Base-by-base conservation (phyloP, 2,888 invertebrate species). In the Cepaea hortensis region DNA sequence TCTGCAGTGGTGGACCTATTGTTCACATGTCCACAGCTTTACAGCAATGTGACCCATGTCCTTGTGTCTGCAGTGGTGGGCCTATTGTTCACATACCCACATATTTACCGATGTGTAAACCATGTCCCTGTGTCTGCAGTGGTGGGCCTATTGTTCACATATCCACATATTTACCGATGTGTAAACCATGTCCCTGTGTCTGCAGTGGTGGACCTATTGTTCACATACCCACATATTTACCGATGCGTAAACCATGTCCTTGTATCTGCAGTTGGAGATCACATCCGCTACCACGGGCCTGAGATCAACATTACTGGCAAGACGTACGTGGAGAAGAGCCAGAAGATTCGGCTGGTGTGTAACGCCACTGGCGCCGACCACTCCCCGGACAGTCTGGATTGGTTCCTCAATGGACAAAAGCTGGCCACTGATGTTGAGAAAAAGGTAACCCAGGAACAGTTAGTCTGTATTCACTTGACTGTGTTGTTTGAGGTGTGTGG, bases 331-430 rank as follows among this genome's bases (percentile, higher is more conserved):
- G 91, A 91, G 76, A 91, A 91, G 68, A 91, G 90, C 11, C 90
- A 90, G 48, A 88, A 85, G 6, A 88, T 92, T 46, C 85, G 87
- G 7, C 86, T 92, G 79, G 89, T 87, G 15, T 92, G 92, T 88
- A 92, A 92, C 79, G 92, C 92, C n/a, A 92, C 92, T 0, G 91
- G 91, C 11, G 90, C 89, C n/a, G 90, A 88, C 18, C 89, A 89
- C 13, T 90, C 91, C 2, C 91, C 91, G 0, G 88, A 91, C 80
- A 91, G 91, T 68, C 87, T 92, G 82, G 91, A 92, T 86, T 92
- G 92, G 92, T 90, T 92, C 80, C 90, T 91, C 72, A 90, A 91
- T 75, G 90, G 91, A 50, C 84, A 90, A 77, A 91, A 90, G 87
- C 86, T 92, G 48, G 86, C 90, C 9, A 89, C 91, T 7, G 89